These are phyloP conservation scores for Bombyx mori DNA, from an alignment of 1,140 invertebrate species.

Conservation along the genomic window ASM3026992v2 NC_085112.1:15960501-15961000, in stretches of 20 bases:
- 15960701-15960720: too few relatives aligned
- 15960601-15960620: slow-evolving; percentile 76
- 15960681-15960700: slow-evolving; percentile 4
- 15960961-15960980: slow-evolving; percentile 49
- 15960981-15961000: slow-evolving; percentile 24
- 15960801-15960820: too few relatives aligned
- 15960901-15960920: too few relatives aligned
- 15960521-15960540: slow-evolving; percentile 87
- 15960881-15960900: background rate
- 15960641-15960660: slow-evolving; percentile 68
- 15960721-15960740: slow-evolving; percentile 13
- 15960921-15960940: slow-evolving; percentile 9
- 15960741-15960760: slow-evolving; percentile 39
- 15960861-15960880: background rate
- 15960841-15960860: background rate
- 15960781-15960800: too few relatives aligned
- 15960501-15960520: slow-evolving; percentile 85
- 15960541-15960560: slow-evolving; percentile 84
- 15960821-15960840: too few relatives aligned
- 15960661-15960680: slow-evolving; percentile 3
- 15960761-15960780: background rate
- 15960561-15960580: slow-evolving; percentile 83
- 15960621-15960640: slow-evolving; percentile 83
- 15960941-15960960: slow-evolving; percentile 40
- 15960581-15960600: slow-evolving; percentile 76